phyloP scores from a whole-genome alignment of 64 coral and sea anemone genomes.

The Montipora capricornis region DNA sequence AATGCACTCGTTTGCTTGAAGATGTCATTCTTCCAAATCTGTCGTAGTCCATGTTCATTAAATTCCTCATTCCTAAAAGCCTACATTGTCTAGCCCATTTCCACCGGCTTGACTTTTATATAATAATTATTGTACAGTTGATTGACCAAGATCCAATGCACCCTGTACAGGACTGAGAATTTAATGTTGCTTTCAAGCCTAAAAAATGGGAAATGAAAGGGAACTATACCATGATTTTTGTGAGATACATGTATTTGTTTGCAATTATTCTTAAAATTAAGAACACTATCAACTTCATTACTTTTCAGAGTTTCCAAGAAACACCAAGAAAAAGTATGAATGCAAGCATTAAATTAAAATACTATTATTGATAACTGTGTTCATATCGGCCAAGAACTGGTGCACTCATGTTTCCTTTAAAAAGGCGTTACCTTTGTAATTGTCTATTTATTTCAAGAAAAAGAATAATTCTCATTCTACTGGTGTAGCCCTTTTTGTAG shows the following conservation, averaged over 20 bases:
- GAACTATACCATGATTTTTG: background rate
- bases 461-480: too few relatives aligned
- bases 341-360: background rate
- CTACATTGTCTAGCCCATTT: too few relatives aligned
- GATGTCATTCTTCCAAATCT: too few relatives aligned
- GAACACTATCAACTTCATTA: background rate
- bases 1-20: too few relatives aligned
- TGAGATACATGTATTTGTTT: background rate
- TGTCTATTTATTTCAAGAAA: too few relatives aligned
- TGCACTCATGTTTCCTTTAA: too few relatives aligned
- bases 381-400: too few relatives aligned
- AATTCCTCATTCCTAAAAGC: too few relatives aligned
- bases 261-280: background rate
- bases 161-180: background rate
- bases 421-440: too few relatives aligned
- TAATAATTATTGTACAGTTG: background rate
- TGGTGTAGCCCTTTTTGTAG: too few relatives aligned
- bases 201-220: background rate
- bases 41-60: too few relatives aligned
- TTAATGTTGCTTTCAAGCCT: background rate
- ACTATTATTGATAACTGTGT: background rate
- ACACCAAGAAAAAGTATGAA: constrained; percentile 45
- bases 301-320: constrained; percentile 15
- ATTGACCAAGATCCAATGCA: background rate
- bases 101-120: too few relatives aligned